Base-by-base conservation (phyloP, 2,888 invertebrate species). In the Orgyia antiqua region DNA sequence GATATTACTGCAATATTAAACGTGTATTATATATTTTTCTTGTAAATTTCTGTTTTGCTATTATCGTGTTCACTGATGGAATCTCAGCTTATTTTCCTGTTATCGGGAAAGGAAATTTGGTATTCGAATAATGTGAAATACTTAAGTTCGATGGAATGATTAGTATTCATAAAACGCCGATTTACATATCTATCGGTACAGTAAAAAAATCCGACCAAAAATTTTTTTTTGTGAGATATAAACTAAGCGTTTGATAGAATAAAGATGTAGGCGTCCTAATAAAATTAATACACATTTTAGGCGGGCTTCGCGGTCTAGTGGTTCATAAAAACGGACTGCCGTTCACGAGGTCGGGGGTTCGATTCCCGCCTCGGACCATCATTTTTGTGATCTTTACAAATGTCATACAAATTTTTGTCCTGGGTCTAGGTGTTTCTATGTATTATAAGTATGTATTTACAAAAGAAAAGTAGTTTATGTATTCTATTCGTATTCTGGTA, bases 41-140 rank as follows among this genome's bases (percentile, higher is more conserved):
- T 31, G 28, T 11, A 9, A 37, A 28, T 10, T 27, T 25, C 6
- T 33, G 20, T 9, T 29, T 31, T 25, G 34, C 28, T 26, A 31
- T 39, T 35, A 36, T 31, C 30, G 24, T 17, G 24, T 31, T 35
- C 20, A 29, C 24, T 11, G 13, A 23, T 7, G 9, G 10, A 35
- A 38, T 42, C 30, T 27, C 4, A 34, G 33, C 29, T 42, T 35
- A 33, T 27, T 35, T 36, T 39, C 35, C 24, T 31, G 26, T 19
- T 32, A 31, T 33, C 19, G 23, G 30, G 35, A 13, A 27, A 26
- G 15, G 31, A 37, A 50, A 42, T 42, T 34, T 37, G 24, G 39
- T 39, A 42, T 39, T 45, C 45, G 31, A 32, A 29, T 34, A 27
- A 33, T 38, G 36, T 34, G 33, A 49, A 44, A 41, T 38, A 15